These are phyloP conservation scores for Otocyon megalotis DNA, from an alignment of 2,113 vertebrate species.

Conservation along the genomic window DNA sequence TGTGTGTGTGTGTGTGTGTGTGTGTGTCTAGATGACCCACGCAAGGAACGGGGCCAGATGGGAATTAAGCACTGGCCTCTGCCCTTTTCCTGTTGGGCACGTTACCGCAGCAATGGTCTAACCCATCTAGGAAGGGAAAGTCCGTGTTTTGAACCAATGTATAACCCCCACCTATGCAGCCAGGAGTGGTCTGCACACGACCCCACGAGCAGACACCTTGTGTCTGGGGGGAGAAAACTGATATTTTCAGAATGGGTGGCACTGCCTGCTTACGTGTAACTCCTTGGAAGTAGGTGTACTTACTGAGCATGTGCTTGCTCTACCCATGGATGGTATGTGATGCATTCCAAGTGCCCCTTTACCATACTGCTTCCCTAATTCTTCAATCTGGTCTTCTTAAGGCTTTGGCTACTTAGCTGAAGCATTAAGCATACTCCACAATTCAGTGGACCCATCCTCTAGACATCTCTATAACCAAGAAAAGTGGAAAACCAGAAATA, in stretches of 20 bases:
- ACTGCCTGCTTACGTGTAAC: too few relatives aligned
- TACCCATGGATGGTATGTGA: neutral
- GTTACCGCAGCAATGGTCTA: neutral
- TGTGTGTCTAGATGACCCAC: neutral
- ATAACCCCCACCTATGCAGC: neutral
- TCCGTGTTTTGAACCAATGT: neutral
- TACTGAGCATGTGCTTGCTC: neutral
- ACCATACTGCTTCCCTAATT: neutral
- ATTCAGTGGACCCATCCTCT: neutral
- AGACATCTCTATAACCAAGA: neutral
- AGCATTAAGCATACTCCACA: neutral
- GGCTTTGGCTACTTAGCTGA: neutral
- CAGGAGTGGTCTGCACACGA: neutral
- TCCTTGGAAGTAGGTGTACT: neutral
- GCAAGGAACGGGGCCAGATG: neutral
- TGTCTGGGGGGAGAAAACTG: neutral
- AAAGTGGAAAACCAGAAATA: neutral
- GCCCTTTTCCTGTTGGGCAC: neutral
- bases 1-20: neutral
- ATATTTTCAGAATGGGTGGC: fast-evolving
- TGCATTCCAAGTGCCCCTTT: neutral
- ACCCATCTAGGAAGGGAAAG: neutral
- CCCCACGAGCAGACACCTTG: too few relatives aligned
- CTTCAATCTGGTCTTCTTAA: neutral
- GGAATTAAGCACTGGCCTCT: neutral